phyloP scores from a whole-genome alignment of 2,797 vertebrate genomes.

The Chaetophractus vellerosus region DNA sequence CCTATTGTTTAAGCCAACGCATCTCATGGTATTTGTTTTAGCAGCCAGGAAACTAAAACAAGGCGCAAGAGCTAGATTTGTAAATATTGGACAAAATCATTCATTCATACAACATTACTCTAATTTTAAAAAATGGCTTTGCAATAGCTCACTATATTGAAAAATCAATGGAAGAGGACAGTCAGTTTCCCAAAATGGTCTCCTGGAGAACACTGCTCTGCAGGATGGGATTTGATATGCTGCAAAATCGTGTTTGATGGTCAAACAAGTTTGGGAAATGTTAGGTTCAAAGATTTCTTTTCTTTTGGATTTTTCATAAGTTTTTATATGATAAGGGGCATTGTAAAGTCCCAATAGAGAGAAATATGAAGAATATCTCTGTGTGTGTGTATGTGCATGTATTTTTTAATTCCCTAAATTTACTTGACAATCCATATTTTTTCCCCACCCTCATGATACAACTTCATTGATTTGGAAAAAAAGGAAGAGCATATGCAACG shows the following conservation, averaged over 20 bases:
- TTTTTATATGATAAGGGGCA: background rate
- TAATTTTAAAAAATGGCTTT: conserved; percentile 64
- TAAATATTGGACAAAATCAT: conserved; percentile 24
- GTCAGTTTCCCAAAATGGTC: background rate
- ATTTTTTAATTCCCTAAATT: background rate
- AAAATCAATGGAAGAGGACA: background rate
- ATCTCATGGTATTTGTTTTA: too few relatives aligned
- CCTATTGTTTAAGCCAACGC: too few relatives aligned
- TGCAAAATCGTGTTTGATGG: background rate
- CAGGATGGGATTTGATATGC: background rate
- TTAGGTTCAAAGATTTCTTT: conserved; percentile 32
- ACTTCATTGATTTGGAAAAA: background rate
- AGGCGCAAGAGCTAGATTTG: background rate
- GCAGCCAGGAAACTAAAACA: too few relatives aligned
- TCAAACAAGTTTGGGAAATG: conserved; percentile 31
- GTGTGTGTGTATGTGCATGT: background rate
- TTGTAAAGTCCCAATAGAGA: conserved; percentile 5
- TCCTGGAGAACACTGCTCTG: background rate
- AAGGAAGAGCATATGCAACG: conserved; percentile 9
- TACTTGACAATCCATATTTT: background rate
- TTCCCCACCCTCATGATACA: background rate
- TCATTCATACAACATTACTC: background rate
- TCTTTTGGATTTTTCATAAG: background rate
- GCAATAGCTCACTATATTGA: background rate
- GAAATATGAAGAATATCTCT: background rate